Evolutionary conservation across 1,140 invertebrate genomes (phyloP), one percentile per base, ranked within the genome.

Genomic region (Heliconius congener): DNA sequence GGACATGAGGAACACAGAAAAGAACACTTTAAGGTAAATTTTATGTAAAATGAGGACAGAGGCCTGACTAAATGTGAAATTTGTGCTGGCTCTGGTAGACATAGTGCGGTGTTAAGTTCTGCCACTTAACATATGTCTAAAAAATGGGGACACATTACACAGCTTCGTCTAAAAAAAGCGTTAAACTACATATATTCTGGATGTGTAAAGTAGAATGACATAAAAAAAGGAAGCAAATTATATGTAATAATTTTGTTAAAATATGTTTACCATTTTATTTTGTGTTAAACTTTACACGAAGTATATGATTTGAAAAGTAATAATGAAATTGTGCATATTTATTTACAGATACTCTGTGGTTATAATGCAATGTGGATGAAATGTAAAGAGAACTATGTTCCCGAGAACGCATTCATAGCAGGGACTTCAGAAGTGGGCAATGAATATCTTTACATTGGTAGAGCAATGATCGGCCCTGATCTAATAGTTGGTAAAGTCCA

Each of bases 401-500:
- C 90, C 46, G 84, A 85, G 42, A 84, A 84, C 23, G 86, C 85
- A 8, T 81, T 92, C 1, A 77, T 85, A 34, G 90, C 80, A 2
- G 91, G 91, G 2, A 81, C 76, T 30, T 87, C 85, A 1, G 85
- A 87, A 76, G 78, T 82, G 1, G 55, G 77, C 4, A 60, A 73
- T 13, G 97, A 97, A 89, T 91, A 95, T 37, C 86, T 98, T 27
- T 98, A 96, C 86, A 96, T 98, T n/a, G 97, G 96, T 1, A 93
- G 97, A 78, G 97, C 96, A 6, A 87, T 90, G 34, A 96, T 97
- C 81, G 95, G 97, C 82, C 96, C 96, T 46, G 96, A 96, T 73
- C 84, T 97, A 1, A 96, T 98, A 85, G 97, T 97, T 79, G 97
- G 97, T 27, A 98, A 98, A 92, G 91, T 97, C 6, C 95, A 96